Percentiles rank a stretch among this genome's conserved stretches.
phyloP scores from a whole-genome alignment of 1,140 invertebrate species.

The Megalopta genalis region DNA sequence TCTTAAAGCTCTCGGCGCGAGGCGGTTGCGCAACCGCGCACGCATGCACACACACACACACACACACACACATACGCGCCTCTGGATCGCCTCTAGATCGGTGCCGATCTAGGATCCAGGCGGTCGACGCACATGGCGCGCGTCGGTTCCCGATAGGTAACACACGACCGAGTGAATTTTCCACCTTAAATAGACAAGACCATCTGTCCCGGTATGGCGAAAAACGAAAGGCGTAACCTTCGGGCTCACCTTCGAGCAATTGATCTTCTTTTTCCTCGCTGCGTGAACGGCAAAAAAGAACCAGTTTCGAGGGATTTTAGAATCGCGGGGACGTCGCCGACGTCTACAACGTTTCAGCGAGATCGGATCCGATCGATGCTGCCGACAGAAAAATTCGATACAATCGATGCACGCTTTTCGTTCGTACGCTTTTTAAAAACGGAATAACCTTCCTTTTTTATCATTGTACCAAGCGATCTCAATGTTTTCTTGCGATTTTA shows the following conservation, averaged over 20 bases:
- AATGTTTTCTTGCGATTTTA: too few relatives aligned
- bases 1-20: slow-evolving; percentile 32
- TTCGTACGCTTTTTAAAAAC: too few relatives aligned
- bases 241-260: slow-evolving; percentile 59
- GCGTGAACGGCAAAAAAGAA: slow-evolving; percentile 24
- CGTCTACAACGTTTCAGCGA: too few relatives aligned
- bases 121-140: slow-evolving; percentile 56
- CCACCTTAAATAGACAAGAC: slow-evolving; percentile 66
- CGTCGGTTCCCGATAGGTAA: slow-evolving; percentile 47
- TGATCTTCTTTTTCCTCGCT: slow-evolving; percentile 55
- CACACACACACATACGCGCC: background rate
- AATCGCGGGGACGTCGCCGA: background rate
- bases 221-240: slow-evolving; percentile 68
- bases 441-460: too few relatives aligned
- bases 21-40: slow-evolving; percentile 46
- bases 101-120: slow-evolving; percentile 28
- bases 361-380: too few relatives aligned
- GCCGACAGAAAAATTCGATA: too few relatives aligned
- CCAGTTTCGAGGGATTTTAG: background rate
- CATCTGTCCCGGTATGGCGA: slow-evolving; percentile 63
- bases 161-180: slow-evolving; percentile 67
- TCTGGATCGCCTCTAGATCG: too few relatives aligned
- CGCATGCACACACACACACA: background rate
- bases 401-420: too few relatives aligned
- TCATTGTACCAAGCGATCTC: too few relatives aligned